phyloP scores from a whole-genome alignment of 2,797 vertebrate species.

The Alcedo quadribrachys region DNA sequence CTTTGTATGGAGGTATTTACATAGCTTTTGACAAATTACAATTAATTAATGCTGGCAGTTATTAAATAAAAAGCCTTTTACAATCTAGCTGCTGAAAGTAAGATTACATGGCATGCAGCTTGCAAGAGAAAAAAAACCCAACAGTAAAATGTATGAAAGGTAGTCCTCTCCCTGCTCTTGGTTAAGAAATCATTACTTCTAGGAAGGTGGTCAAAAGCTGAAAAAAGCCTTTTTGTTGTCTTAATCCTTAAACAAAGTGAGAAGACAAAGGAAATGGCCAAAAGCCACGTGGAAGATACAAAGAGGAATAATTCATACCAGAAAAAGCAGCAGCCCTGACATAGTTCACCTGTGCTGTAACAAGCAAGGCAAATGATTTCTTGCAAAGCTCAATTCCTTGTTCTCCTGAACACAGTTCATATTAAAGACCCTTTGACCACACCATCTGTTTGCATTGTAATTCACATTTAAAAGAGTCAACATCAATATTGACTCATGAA shows the following conservation, averaged over 20 bases:
- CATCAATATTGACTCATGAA: neutral
- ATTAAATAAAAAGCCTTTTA: neutral
- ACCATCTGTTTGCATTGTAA: slow-evolving; percentile 17
- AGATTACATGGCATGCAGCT: neutral
- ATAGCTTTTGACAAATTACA: neutral
- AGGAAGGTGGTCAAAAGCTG: neutral
- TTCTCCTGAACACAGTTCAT: neutral
- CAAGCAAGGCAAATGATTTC: neutral
- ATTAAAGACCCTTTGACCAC: neutral
- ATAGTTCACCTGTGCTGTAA: neutral
- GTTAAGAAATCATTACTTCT: neutral
- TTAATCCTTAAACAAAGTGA: neutral
- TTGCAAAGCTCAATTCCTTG: neutral
- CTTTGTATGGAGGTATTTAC: neutral
- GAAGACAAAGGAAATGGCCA: neutral
- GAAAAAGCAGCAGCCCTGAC: neutral
- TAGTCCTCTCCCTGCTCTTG: neutral
- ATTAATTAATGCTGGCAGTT: neutral
- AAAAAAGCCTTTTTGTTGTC: neutral
- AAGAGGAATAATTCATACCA: neutral
- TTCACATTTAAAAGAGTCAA: neutral
- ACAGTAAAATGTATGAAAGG: neutral
- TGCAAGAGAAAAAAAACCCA: neutral
- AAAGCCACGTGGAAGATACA: neutral
- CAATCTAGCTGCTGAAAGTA: neutral